A percentile compares a stretch with the other conserved stretches of the same genome.
phyloP scores from a whole-genome alignment of 2,113 vertebrate genomes.

The Myiagra hebetior region DNA sequence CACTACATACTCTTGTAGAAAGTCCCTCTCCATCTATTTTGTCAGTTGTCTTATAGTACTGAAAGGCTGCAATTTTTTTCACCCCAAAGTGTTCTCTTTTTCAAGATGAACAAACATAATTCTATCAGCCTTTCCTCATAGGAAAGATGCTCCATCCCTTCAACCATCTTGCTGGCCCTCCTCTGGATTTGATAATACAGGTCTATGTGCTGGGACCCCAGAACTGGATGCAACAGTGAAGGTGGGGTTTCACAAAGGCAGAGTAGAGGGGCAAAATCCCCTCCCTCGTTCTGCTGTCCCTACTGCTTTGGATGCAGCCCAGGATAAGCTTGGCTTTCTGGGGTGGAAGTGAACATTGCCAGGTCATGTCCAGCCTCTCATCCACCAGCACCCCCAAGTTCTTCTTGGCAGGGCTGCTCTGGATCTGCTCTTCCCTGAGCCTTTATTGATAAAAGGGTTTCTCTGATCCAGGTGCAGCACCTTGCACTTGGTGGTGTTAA shows the following conservation, averaged over 20 bases:
- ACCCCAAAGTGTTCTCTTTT: background rate
- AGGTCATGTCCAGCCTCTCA: background rate
- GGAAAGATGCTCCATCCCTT: background rate
- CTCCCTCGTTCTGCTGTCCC: background rate
- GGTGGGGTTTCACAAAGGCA: background rate
- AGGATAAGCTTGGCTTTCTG: background rate
- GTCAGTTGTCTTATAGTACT: background rate
- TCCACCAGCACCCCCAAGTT: background rate
- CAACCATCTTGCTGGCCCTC: background rate
- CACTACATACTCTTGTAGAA: background rate
- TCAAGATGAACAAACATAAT: background rate
- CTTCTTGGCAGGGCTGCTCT: background rate
- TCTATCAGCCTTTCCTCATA: background rate
- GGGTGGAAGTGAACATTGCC: fast-evolving
- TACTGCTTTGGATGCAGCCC: fast-evolving
- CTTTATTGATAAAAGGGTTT: background rate
- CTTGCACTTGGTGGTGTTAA: background rate
- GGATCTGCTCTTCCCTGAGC: background rate
- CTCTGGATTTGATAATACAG: background rate
- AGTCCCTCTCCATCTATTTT: background rate
- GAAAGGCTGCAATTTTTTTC: background rate
- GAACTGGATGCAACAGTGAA: background rate
- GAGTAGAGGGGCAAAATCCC: background rate
- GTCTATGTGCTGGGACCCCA: too few species aligned
- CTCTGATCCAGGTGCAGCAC: background rate